A percentile compares a stretch with the other conserved stretches of the same genome.
Conservation (phyloP, 2,888 invertebrate species). For the Ichneumon xanthorius region DNA sequence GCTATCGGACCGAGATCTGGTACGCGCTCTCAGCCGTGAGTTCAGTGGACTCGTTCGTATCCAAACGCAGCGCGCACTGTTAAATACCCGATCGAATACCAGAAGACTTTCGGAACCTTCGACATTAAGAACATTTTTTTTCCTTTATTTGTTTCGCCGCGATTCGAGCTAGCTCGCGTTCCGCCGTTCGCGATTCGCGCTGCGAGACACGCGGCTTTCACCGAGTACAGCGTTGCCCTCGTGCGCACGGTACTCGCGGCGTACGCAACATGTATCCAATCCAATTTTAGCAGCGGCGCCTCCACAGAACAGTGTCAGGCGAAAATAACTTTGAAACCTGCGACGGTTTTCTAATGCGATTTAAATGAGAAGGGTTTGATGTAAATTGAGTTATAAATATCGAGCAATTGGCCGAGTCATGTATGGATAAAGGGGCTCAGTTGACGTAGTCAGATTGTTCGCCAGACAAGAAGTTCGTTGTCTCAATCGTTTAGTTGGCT, state of each 20-base stretch:
- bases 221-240: conserved; percentile 35
- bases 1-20: not conserved
- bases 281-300: conserved; percentile 68
- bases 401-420: not conserved
- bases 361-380: conserved; percentile 33
- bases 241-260: conserved; percentile 22
- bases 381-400: not conserved
- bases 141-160: conserved; percentile 14
- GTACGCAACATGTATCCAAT: conserved; percentile 45
- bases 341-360: conserved; percentile 63
- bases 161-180: conserved; percentile 33
- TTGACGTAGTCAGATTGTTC: not conserved
- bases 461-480: not conserved
- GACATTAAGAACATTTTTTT: conserved; percentile 5
- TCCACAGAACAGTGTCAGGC: conserved; percentile 66
- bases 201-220: conserved; percentile 43
- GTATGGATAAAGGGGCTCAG: too few relatives aligned
- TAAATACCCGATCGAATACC: conserved; percentile 1
- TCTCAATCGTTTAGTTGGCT: not conserved
- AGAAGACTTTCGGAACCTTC: not conserved
- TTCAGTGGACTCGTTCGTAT: conserved; percentile 33
- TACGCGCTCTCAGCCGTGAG: not conserved
- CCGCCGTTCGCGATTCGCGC: conserved; percentile 41
- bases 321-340: conserved; percentile 68
- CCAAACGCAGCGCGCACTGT: not conserved